These are phyloP conservation scores for Mylabris phalerata DNA, from an alignment of 1,140 invertebrate species.

Conservation along the genomic window DNA sequence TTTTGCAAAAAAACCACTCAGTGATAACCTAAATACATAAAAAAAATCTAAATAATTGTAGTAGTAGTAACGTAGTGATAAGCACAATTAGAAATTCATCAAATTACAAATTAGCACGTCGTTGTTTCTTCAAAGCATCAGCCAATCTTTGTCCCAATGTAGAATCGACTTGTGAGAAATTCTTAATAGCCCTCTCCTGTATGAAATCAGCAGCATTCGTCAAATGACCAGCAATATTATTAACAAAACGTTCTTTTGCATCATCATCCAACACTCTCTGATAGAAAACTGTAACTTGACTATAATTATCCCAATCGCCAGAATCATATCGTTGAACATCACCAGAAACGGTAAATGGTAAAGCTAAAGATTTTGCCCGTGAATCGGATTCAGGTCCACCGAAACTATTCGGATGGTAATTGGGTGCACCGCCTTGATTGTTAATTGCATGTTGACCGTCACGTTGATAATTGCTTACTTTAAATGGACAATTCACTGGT, in stretches of 20 bases:
- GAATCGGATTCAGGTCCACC: conserved; percentile 52
- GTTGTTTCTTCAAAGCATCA: conserved; percentile 47
- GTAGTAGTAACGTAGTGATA: too few relatives aligned
- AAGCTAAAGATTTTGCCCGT: conserved; percentile 46
- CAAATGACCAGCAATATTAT: conserved; percentile 76
- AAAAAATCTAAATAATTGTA: too few relatives aligned
- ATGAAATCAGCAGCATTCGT: conserved; percentile 77
- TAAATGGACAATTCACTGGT: conserved; percentile 81
- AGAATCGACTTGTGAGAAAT: conserved; percentile 62
- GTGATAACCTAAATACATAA: too few relatives aligned
- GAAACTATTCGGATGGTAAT: conserved; percentile 88
- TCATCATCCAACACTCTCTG: conserved; percentile 67
- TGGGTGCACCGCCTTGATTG: conserved; percentile 66
- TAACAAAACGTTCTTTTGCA: conserved; percentile 63
- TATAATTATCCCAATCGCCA: conserved; percentile 84
- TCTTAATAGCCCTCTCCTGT: conserved; percentile 73
- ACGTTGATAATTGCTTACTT: conserved; percentile 66
- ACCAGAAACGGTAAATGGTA: conserved; percentile 49
- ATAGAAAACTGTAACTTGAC: conserved; percentile 78
- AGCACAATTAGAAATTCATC: too few relatives aligned
- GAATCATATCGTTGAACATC: conserved; percentile 71
- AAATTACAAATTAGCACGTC: conserved; percentile 34
- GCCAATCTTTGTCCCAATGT: conserved; percentile 60
- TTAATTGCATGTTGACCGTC: conserved; percentile 63
- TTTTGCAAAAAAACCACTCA: too few relatives aligned